Conservation (phyloP, 2,888 invertebrate species). For the Agonopterix heracliana region DNA sequence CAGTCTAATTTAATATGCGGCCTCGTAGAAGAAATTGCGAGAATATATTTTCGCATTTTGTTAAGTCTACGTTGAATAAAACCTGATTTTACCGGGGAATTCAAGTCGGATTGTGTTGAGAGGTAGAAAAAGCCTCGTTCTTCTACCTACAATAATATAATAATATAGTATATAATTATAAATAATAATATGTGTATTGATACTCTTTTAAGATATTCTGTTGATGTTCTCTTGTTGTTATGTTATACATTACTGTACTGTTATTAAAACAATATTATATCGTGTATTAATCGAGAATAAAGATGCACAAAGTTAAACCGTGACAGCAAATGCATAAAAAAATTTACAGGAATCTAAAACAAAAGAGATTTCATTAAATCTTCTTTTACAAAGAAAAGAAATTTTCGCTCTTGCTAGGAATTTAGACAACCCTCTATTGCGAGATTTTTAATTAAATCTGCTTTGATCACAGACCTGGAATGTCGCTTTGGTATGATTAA, state of each 20-base stretch:
- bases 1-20: constrained; percentile 65
- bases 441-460: constrained; percentile 70
- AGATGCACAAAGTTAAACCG: no score
- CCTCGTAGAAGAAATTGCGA: constrained; percentile 54
- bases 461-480: constrained; percentile 66
- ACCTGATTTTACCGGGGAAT: constrained; percentile 41
- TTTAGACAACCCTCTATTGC: constrained; percentile 65
- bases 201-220: no score
- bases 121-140: constrained; percentile 3
- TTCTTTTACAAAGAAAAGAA: constrained; percentile 42
- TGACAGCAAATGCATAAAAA: no score
- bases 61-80: constrained; percentile 51
- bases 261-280: no score
- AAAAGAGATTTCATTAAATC: constrained; percentile 57
- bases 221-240: no score
- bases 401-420: constrained; percentile 55
- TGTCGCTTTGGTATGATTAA: constrained; percentile 62
- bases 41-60: constrained; percentile 57
- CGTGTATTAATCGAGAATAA: no score
- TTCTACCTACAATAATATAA: no score
- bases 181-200: no score
- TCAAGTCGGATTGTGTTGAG: constrained; percentile 34
- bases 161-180: no score
- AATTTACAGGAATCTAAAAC: constrained; percentile 8
- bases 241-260: no score